A percentile compares a stretch with the other conserved stretches of the same genome.
phyloP scores from a whole-genome alignment of 2,113 vertebrate genomes.

The Scomber japonicus region DNA sequence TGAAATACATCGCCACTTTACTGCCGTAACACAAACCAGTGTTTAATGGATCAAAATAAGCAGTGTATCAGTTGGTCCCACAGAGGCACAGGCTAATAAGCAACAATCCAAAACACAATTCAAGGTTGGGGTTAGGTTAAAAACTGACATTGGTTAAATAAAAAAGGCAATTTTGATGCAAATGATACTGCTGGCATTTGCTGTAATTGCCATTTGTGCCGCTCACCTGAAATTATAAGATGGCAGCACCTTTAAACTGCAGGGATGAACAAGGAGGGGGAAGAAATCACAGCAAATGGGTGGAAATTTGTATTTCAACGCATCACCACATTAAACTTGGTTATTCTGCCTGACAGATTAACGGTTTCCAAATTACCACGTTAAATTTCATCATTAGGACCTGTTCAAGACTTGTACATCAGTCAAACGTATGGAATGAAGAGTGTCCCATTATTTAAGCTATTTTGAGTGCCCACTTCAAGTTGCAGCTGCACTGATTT shows the following conservation, averaged over 20 bases:
- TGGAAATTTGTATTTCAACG: conserved; percentile 21
- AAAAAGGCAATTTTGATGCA: conserved; percentile 79
- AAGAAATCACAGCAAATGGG: conserved; percentile 3
- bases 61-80: conserved; percentile 33
- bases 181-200: conserved; percentile 75
- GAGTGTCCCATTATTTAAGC: conserved; percentile 28
- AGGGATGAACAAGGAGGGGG: conserved; percentile 1
- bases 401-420: conserved; percentile 21
- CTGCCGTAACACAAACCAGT: background rate
- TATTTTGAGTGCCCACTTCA: conserved; percentile 51
- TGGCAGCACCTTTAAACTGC: conserved; percentile 47
- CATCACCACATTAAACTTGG: conserved; percentile 20
- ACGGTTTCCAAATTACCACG: conserved; percentile 28
- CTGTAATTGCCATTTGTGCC: conserved; percentile 67
- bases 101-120: conserved; percentile 52
- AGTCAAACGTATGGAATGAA: conserved; percentile 7
- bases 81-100: conserved; percentile 19
- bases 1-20: conserved; percentile 1
- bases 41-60: conserved; percentile 29
- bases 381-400: conserved; percentile 43
- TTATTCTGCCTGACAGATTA: conserved; percentile 18
- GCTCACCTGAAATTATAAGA: conserved; percentile 54
- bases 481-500: conserved; percentile 59
- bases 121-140: conserved; percentile 46
- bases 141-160: conserved; percentile 64